A percentile compares a stretch with the other conserved stretches of the same genome.
These are phyloP conservation scores for Cavia aperea DNA, from an alignment of 2,113 vertebrate genomes.

Conservation along the genomic window DNA sequence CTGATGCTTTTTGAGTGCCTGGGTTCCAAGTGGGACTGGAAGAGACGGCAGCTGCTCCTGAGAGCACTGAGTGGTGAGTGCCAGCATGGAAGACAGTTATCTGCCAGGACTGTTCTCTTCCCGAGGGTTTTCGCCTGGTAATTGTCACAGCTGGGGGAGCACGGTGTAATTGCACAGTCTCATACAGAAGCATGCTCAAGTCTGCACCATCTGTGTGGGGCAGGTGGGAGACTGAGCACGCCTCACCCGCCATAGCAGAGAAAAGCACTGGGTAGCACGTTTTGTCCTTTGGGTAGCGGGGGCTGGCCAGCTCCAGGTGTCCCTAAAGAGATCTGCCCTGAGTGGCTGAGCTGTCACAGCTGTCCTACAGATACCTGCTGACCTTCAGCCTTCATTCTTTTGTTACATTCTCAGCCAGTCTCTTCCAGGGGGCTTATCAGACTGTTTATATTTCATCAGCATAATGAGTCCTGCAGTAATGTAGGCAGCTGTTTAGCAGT, in stretches of 20 bases:
- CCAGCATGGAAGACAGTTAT: not conserved
- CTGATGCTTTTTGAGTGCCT: not conserved
- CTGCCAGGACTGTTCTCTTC: not conserved
- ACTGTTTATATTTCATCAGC: not conserved
- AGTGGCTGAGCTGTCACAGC: not conserved
- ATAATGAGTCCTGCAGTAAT: not conserved
- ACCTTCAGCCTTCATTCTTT: not conserved
- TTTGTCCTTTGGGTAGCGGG: not conserved
- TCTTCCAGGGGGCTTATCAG: not conserved
- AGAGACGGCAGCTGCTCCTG: not conserved
- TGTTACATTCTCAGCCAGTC: not conserved
- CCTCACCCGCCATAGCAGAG: not conserved
- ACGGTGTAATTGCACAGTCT: not conserved
- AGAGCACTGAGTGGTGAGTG: not conserved
- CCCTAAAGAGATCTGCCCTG: conserved; percentile 24
- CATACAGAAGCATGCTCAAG: conserved; percentile 46
- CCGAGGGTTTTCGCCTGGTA: conserved; percentile 13
- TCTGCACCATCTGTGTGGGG: not conserved
- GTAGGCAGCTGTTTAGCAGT: not conserved
- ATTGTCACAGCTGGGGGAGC: not conserved
- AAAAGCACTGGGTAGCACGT: conserved; percentile 28
- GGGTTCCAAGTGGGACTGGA: not conserved
- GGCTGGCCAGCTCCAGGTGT: conserved; percentile 18
- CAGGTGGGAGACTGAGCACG: conserved; percentile 4
- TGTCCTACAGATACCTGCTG: not conserved